A percentile compares a stretch with the other conserved stretches of the same genome.
phyloP scores from a whole-genome alignment of 2,888 invertebrate genomes.

The Dynastes tityus region DNA sequence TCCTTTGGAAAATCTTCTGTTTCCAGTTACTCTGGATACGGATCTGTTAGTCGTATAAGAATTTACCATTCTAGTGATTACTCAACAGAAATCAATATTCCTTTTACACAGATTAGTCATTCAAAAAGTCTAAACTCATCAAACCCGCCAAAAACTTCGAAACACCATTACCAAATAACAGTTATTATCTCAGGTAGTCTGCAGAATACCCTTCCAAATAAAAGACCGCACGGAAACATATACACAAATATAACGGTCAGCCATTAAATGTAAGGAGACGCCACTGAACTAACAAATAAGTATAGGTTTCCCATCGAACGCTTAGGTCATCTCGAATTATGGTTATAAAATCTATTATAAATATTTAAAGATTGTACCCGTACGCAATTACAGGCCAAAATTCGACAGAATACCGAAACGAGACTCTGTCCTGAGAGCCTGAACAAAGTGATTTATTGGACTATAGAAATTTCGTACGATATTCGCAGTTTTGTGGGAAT shows the following conservation, averaged over 20 bases:
- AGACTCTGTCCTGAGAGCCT: too few species aligned
- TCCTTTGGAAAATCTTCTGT: too few species aligned
- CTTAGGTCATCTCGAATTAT: neutral
- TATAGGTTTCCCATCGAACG: constrained; percentile 12
- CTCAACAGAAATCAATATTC: too few species aligned
- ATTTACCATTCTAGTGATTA: too few species aligned
- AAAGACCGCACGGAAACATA: neutral
- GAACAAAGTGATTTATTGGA: constrained; percentile 1
- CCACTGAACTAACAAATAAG: neutral
- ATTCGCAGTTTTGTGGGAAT: constrained; percentile 9
- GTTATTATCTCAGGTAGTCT: constrained; percentile 16
- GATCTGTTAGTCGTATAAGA: too few species aligned
- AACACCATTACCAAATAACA: neutral
- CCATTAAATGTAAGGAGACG: neutral
- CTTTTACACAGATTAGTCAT: too few species aligned
- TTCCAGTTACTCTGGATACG: too few species aligned
- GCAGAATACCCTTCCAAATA: neutral
- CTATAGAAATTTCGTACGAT: neutral
- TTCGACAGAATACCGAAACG: too few species aligned
- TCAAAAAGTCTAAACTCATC: too few species aligned
- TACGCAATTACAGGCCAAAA: neutral
- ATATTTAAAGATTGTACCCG: neutral
- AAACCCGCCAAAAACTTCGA: neutral
- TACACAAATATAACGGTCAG: neutral
- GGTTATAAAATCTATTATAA: constrained; percentile 35